phyloP scores from a whole-genome alignment of 2,113 vertebrate species.

The Damaliscus lunatus region DNA sequence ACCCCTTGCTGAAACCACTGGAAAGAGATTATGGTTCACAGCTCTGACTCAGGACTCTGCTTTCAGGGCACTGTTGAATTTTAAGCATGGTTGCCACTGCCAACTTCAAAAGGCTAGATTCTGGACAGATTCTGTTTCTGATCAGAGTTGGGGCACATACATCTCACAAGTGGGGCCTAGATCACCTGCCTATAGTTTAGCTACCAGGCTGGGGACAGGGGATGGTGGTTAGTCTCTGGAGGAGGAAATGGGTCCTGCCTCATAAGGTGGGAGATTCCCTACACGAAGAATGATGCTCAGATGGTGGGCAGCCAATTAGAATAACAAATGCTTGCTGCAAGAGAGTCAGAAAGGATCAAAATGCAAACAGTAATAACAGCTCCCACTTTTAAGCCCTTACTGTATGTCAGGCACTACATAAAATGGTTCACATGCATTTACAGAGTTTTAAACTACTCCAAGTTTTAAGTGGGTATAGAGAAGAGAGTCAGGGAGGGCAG shows the following conservation, averaged over 20 bases:
- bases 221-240: not conserved
- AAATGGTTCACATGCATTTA: not conserved
- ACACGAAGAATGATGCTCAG: not conserved
- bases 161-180: not conserved
- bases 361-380: not conserved
- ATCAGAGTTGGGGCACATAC: not conserved
- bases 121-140: not conserved
- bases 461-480: not conserved
- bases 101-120: no score
- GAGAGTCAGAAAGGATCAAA: not conserved
- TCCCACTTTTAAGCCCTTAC: not conserved
- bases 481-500: not conserved
- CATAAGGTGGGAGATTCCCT: not conserved
- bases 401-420: not conserved
- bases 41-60: not conserved
- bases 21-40: not conserved
- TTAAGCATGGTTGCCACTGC: not conserved
- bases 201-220: not conserved
- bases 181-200: not conserved
- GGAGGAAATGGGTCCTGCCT: not conserved
- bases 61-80: not conserved
- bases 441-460: not conserved
- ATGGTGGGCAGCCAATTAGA: not conserved
- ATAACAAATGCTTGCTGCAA: not conserved
- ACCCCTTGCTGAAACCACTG: not conserved